Percentiles rank a stretch among this genome's conserved stretches.
phyloP scores from a whole-genome alignment of 2,113 vertebrate genomes.

The Tragelaphus scriptus region DNA sequence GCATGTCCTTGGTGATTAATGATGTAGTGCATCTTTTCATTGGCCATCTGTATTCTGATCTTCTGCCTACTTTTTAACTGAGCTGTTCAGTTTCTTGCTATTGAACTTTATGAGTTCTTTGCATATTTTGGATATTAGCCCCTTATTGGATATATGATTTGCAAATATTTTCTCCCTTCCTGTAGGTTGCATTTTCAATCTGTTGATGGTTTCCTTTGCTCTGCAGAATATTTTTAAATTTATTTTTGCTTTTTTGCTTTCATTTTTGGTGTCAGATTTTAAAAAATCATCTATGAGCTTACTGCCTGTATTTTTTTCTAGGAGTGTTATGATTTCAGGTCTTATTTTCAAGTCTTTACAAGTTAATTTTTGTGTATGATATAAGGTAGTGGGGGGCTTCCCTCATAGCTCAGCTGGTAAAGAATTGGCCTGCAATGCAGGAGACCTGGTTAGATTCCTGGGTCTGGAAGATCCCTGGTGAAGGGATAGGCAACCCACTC shows the following conservation, averaged over 20 bases:
- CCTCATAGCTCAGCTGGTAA: not conserved
- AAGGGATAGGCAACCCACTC: not conserved
- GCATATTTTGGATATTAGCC: not conserved
- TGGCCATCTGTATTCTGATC: not conserved
- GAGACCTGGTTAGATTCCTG: not conserved
- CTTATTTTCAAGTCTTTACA: not conserved
- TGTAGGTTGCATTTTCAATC: not conserved
- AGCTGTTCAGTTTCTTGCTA: not conserved
- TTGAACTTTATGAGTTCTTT: not conserved
- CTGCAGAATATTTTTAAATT: not conserved
- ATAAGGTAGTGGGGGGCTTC: not conserved
- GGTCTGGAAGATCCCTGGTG: not conserved
- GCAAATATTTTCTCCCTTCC: not conserved
- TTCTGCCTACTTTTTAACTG: not conserved
- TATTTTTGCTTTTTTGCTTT: not conserved
- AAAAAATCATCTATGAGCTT: not conserved
- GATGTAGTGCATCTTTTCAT: not conserved
- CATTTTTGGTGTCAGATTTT: not conserved
- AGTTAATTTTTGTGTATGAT: not conserved
- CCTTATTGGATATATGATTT: not conserved
- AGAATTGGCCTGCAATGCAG: accelerated
- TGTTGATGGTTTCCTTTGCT: not conserved
- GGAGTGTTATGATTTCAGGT: not conserved
- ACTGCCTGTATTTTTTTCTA: not conserved
- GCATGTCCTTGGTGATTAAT: not conserved